Evolutionary conservation across 2,888 invertebrate genomes (phyloP).

Genomic region (Spisula subtruncata): DNA sequence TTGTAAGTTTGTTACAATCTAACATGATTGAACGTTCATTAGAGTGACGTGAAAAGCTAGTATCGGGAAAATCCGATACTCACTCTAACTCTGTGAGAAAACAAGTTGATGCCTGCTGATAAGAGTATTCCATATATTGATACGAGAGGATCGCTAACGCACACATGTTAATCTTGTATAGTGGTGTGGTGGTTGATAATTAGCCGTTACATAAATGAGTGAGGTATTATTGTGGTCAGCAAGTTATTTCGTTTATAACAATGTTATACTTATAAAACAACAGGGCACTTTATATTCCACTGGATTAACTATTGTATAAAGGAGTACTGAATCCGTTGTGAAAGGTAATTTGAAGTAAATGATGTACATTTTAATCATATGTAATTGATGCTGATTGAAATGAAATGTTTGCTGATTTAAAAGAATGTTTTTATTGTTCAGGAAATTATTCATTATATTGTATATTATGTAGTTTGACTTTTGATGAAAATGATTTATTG

Average conservation of each 20-base stretch:
- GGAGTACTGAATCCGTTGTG: not conserved
- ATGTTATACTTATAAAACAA: not conserved
- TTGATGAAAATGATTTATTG: too few species aligned
- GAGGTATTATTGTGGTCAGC: not conserved
- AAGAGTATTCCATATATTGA: not conserved
- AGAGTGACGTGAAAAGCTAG: not conserved
- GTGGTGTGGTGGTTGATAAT: not conserved
- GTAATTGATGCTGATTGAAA: too few species aligned
- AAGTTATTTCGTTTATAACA: not conserved
- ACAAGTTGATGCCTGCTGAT: not conserved
- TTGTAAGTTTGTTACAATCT: not conserved
- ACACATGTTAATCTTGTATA: not conserved
- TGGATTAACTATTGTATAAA: not conserved
- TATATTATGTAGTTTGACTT: too few species aligned
- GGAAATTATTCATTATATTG: too few species aligned
- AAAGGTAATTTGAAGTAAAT: not conserved
- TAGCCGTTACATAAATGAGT: not conserved
- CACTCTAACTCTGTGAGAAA: not conserved
- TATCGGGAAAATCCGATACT: not conserved
- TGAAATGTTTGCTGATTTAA: too few species aligned
- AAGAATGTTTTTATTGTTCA: too few species aligned
- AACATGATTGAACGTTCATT: constrained; percentile 18
- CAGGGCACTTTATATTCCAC: not conserved
- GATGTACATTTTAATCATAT: too few species aligned
- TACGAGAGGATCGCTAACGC: not conserved